phyloP scores from a whole-genome alignment of 2,797 vertebrate genomes.

The Phoxinus dragarum region DNA sequence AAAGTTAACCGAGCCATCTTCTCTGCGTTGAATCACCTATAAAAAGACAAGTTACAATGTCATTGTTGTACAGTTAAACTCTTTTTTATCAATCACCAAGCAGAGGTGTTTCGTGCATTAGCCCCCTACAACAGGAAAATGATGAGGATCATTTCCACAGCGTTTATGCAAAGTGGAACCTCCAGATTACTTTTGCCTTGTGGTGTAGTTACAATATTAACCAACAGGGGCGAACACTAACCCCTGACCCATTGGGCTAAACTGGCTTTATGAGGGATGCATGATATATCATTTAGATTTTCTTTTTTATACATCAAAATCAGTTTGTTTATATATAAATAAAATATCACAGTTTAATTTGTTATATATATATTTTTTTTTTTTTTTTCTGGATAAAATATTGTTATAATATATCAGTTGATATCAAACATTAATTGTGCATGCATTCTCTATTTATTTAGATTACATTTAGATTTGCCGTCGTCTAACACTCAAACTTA shows the following conservation, averaged over 20 bases:
- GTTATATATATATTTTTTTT: no score
- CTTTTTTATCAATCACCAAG: not conserved
- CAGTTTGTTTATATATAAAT: no score
- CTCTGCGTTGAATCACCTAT: slow-evolving; percentile 91
- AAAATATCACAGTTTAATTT: no score
- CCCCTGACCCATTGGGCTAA: no score
- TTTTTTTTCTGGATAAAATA: no score
- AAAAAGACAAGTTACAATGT: slow-evolving; percentile 14
- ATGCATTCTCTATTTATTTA: not conserved
- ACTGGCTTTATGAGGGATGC: not conserved
- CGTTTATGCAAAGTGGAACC: not conserved
- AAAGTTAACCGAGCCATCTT: slow-evolving; percentile 91
- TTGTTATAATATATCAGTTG: no score
- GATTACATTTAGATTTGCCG: not conserved
- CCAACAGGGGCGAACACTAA: not conserved
- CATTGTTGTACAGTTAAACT: not conserved
- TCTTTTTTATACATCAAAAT: no score
- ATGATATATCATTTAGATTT: not conserved
- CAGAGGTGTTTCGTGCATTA: not conserved
- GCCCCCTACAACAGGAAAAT: not conserved
- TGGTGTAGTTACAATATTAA: not conserved
- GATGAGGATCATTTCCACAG: not conserved
- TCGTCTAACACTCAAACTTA: not conserved
- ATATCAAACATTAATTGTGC: no score
- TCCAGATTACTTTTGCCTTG: not conserved